Conservation (phyloP, 2,888 invertebrate genomes). For the Volucella inanis region DNA sequence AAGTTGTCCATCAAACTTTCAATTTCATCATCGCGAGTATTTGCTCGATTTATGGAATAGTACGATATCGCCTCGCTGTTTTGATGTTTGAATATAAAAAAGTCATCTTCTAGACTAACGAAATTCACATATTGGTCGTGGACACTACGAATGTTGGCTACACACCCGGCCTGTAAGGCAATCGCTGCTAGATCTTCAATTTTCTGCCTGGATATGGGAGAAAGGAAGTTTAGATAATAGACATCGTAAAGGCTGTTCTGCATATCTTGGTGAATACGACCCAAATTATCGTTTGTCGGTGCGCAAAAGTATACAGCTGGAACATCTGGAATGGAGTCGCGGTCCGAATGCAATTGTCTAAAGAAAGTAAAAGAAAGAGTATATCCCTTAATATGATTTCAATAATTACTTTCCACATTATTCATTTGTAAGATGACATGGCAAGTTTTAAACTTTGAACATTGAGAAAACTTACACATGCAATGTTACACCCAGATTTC, state of each 20-base stretch:
- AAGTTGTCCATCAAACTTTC: constrained; percentile 96
- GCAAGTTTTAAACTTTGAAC: background rate
- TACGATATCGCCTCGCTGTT: constrained; percentile 95
- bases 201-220: constrained; percentile 95
- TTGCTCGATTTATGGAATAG: constrained; percentile 97
- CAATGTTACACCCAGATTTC: constrained; percentile 98
- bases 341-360: constrained; percentile 93
- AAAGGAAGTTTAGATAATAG: constrained; percentile 98
- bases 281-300: constrained; percentile 97
- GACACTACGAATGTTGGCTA: constrained; percentile 96
- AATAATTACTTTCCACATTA: too few species aligned
- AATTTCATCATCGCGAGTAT: constrained; percentile 97
- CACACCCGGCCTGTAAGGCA: constrained; percentile 94
- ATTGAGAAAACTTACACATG: constrained; percentile 90
- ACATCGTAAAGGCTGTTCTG: constrained; percentile 95
- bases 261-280: constrained; percentile 94
- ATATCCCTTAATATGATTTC: too few species aligned
- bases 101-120: constrained; percentile 98
- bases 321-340: constrained; percentile 98
- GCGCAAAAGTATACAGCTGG: constrained; percentile 99
- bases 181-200: constrained; percentile 97
- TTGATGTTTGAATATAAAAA: constrained; percentile 96
- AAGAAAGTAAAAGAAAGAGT: constrained; percentile 70
- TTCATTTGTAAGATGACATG: too few species aligned
- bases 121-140: constrained; percentile 99